Evolutionary conservation across 2,888 invertebrate species (phyloP).

Genomic region (Torymus tubicola): DNA sequence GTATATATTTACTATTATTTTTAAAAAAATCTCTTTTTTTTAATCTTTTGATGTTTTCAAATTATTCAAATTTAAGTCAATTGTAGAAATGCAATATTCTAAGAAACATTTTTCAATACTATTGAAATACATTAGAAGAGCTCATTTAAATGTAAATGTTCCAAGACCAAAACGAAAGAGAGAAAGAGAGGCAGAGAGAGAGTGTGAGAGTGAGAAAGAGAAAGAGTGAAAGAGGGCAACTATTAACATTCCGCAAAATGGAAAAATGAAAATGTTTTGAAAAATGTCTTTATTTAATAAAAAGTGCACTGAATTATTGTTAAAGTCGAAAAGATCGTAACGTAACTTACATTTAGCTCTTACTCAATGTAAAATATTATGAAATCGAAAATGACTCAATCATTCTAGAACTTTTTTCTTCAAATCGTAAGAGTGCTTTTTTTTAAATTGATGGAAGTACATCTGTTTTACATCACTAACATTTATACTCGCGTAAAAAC

Average conservation of each 20-base stretch:
- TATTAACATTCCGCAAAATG: conserved; percentile 26
- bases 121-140: not conserved
- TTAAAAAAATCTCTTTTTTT: conserved; percentile 5
- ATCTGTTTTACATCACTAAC: conserved; percentile 10
- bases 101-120: too few relatives aligned
- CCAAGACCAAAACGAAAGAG: too few relatives aligned
- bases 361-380: conserved; percentile 25
- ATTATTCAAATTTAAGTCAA: too few relatives aligned
- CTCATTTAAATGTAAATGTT: conserved; percentile 19
- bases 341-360: conserved; percentile 4
- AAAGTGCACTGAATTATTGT: conserved; percentile 15
- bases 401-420: not conserved
- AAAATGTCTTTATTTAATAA: conserved; percentile 25
- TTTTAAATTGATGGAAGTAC: conserved; percentile 6
- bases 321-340: not conserved
- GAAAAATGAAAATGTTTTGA: conserved; percentile 7
- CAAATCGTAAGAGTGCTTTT: conserved; percentile 12
- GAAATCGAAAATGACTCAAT: conserved; percentile 40
- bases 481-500: not conserved
- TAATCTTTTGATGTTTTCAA: not conserved
- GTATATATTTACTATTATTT: not conserved
- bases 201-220: too few relatives aligned
- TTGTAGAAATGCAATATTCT: too few relatives aligned
- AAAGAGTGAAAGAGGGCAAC: too few relatives aligned
- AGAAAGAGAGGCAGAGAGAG: too few relatives aligned